phyloP scores from a whole-genome alignment of 2,888 invertebrate genomes.

The Morpho deidamia region DNA sequence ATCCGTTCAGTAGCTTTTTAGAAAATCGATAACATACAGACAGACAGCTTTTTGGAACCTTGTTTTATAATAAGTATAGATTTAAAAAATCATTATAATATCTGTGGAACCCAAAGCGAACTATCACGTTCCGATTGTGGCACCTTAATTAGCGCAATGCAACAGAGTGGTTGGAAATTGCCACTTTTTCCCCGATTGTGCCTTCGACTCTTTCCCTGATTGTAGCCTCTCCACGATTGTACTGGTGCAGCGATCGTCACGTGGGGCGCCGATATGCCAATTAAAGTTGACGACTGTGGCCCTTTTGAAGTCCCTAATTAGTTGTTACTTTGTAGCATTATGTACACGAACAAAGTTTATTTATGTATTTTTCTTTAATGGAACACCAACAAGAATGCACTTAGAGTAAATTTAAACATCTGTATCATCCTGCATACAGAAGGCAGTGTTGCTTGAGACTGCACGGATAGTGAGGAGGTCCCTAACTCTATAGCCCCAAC shows the following conservation, averaged over 20 bases:
- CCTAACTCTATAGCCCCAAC: no score
- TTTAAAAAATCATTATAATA: background rate
- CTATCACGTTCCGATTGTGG: conserved; percentile 36
- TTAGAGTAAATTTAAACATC: no score
- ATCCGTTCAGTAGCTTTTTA: no score
- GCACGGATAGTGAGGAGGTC: no score
- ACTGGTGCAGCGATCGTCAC: conserved; percentile 26
- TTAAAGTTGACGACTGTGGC: conserved; percentile 36
- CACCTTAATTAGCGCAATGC: conserved; percentile 57
- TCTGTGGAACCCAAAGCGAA: conserved; percentile 30
- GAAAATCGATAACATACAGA: no score
- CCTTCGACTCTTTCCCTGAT: conserved; percentile 21
- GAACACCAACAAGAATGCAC: no score
- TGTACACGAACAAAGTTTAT: no score
- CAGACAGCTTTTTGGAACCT: no score
- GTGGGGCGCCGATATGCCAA: conserved; percentile 45
- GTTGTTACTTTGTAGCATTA: conserved; percentile 16
- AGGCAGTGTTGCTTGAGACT: no score
- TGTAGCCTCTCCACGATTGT: conserved; percentile 27
- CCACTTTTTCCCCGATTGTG: conserved; percentile 46
- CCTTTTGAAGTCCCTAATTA: conserved; percentile 34
- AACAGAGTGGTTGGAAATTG: conserved; percentile 51
- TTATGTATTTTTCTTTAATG: no score
- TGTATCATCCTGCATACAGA: no score
- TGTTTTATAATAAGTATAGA: no score